Percentiles rank a stretch among this genome's conserved stretches.
Evolutionary conservation across 2,797 vertebrate genomes (phyloP).

Genomic region (Mormyrops boulengeri): DNA sequence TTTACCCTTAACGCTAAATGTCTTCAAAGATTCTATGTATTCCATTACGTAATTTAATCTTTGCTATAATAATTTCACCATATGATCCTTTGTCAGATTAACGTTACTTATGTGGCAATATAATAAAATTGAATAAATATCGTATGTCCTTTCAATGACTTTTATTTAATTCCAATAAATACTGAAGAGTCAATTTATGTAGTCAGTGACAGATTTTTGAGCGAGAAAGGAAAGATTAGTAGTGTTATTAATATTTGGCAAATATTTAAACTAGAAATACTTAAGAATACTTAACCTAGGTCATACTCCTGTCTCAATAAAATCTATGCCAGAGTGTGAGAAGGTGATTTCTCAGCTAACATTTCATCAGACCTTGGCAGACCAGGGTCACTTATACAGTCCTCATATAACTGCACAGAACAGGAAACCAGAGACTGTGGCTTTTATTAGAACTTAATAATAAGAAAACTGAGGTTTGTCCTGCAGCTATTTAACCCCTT

Average conservation of each 20-base stretch:
- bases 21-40: neutral
- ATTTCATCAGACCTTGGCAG: neutral
- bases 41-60: neutral
- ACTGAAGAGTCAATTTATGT: neutral
- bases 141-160: neutral
- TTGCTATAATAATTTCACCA: neutral
- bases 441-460: neutral
- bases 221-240: neutral
- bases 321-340: neutral
- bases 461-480: neutral
- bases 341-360: neutral
- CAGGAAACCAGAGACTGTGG: neutral
- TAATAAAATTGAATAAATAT: neutral
- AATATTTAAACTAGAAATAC: neutral
- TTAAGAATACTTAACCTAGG: neutral
- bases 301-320: neutral
- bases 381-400: neutral
- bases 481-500: neutral
- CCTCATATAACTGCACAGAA: neutral
- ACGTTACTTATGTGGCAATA: neutral
- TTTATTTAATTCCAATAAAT: slow-evolving; percentile 1
- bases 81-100: neutral
- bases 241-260: neutral
- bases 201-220: neutral
- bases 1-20: neutral